Base-by-base conservation (phyloP, 2,113 vertebrate genomes). In the Gavia stellata region DNA sequence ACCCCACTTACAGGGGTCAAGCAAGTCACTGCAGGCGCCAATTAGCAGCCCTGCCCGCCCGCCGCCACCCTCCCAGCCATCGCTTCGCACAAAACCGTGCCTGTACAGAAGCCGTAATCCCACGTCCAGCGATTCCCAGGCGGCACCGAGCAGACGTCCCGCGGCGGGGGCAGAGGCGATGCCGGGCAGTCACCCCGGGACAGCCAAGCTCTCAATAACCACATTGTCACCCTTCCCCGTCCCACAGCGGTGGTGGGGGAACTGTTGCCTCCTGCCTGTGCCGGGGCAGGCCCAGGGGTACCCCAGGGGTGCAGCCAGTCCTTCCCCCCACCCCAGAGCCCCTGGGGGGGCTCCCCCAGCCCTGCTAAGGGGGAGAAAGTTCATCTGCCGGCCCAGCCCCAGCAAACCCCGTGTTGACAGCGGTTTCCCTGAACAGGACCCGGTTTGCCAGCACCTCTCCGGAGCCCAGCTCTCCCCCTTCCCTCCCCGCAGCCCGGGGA, bases 141-240 rank as follows among this genome's bases (percentile, higher is more conserved):
- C 79, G 4, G 86, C 45, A 19, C 87, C 0, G n/a, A 42, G 2
- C 88, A 84, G 68, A 50, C 84, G 79, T 15, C 78, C 90, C 1
- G 67, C 7, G 55, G 70, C 59, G 40, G 56, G 65, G 90, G 77
- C 92, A 50, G 33, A n/a, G 91, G 70, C 58, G 20, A 47, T 28
- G 80, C 58, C 20, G 9, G 63, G 23, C 77, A 33, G 61, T 34
- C 24, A 3, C 72, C 68, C 49, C 34, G 29, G 62, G 52, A 34
- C 33, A 20, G 25, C 18, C 16, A 17, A 31, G 58, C 58, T 80
- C 90, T 97, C 96, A 96, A 97, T 95, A 23, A 14, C 36, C 78
- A 5, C 96, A 96, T 95, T 97, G 96, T 97, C 95, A 79, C 90
- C 89, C 59, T 18, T 24, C 34, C 55, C 52, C 16, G 2, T 18